Evolutionary conservation across 92 coral and sea anemone species (phyloP).

Genomic region (Metridium senile): DNA sequence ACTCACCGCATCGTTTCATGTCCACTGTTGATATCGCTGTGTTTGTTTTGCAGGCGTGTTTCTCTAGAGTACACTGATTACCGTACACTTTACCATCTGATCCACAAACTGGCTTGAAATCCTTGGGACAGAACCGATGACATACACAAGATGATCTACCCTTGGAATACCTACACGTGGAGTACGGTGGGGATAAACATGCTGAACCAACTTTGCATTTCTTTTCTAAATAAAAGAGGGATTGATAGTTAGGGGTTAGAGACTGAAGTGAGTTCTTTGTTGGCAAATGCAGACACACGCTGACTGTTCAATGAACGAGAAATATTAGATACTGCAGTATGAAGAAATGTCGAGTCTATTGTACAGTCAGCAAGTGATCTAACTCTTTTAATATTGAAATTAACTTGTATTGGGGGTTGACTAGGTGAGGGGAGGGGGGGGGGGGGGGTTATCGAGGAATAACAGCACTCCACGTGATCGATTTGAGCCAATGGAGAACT

Average conservation of each 20-base stretch:
- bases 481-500: no score
- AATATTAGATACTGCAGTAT: no score
- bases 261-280: no score
- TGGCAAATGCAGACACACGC: no score
- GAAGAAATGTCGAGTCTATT: no score
- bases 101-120: slow-evolving; percentile 24
- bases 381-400: not conserved
- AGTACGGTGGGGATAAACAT: slow-evolving; percentile 13
- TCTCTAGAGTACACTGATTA: slow-evolving; percentile 8
- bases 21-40: not conserved
- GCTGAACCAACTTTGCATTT: slow-evolving; percentile 7
- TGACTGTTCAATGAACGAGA: no score
- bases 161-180: not conserved
- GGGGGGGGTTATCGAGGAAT: no score
- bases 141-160: slow-evolving; percentile 3
- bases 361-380: no score
- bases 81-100: slow-evolving; percentile 12
- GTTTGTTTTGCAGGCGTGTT: not conserved
- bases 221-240: not conserved
- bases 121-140: not conserved
- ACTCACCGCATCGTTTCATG: slow-evolving; percentile 8
- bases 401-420: not conserved
- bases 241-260: not conserved
- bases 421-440: no score
- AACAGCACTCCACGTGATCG: no score